Evolutionary conservation across 2,888 invertebrate species (phyloP).

Genomic region (Esperia sulphurella): DNA sequence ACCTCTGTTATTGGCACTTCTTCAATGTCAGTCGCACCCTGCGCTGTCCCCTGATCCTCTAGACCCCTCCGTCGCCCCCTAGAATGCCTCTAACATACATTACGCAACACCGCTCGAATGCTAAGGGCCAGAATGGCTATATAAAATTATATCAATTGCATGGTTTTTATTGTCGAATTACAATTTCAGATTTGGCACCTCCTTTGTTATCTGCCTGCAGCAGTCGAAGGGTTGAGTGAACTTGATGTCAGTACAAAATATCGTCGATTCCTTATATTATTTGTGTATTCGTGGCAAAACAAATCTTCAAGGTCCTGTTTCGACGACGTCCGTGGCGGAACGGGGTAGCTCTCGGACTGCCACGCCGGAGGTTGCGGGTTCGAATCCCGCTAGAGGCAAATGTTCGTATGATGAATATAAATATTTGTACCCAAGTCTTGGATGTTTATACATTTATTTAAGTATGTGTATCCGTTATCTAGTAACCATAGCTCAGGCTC

Average conservation of each 20-base stretch:
- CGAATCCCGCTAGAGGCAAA: too few relatives aligned
- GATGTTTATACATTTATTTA: too few relatives aligned
- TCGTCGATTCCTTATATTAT: not conserved
- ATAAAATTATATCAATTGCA: conserved; percentile 75
- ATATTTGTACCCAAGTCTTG: too few relatives aligned
- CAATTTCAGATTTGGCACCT: conserved; percentile 64
- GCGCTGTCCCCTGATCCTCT: conserved; percentile 61
- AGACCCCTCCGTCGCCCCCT: conserved; percentile 50
- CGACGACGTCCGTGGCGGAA: too few relatives aligned
- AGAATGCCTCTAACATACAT: conserved; percentile 63
- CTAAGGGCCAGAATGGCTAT: conserved; percentile 53
- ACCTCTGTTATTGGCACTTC: conserved; percentile 80
- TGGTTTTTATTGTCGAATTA: conserved; percentile 68
- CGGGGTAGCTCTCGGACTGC: too few relatives aligned
- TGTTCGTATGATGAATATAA: too few relatives aligned
- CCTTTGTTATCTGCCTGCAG: conserved; percentile 28
- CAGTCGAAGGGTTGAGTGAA: conserved; percentile 34
- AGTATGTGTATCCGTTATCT: too few relatives aligned
- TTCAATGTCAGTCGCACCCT: conserved; percentile 80
- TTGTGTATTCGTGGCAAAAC: not conserved
- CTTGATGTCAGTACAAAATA: not conserved
- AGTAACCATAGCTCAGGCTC: too few relatives aligned
- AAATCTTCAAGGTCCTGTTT: too few relatives aligned
- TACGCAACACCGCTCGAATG: conserved; percentile 68
- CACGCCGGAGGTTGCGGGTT: too few relatives aligned